Evolutionary conservation across 2,888 invertebrate species (phyloP).

Genomic region (Geotrupes spiniger): DNA sequence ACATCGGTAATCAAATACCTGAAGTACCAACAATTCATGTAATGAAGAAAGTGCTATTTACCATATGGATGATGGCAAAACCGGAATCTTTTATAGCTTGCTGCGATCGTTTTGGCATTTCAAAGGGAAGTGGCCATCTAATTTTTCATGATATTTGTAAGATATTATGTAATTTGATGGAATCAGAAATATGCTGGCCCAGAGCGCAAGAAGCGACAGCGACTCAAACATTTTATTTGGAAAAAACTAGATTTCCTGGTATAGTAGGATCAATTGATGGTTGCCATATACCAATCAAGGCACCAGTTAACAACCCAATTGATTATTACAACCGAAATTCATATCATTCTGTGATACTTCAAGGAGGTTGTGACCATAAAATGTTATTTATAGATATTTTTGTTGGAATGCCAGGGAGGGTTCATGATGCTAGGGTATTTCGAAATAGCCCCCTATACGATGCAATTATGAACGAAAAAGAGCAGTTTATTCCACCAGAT

Average conservation of each 20-base stretch:
- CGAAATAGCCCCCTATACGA: constrained; percentile 17
- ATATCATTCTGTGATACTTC: neutral
- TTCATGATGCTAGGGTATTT: constrained; percentile 23
- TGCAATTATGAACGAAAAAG: neutral
- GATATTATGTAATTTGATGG: constrained; percentile 2
- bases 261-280: constrained; percentile 8
- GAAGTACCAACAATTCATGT: too few species aligned
- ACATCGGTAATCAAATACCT: too few species aligned
- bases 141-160: too few species aligned
- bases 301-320: constrained; percentile 1
- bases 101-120: too few species aligned
- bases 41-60: too few species aligned
- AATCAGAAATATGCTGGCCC: constrained; percentile 3
- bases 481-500: constrained; percentile 6
- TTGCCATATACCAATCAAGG: constrained; percentile 7
- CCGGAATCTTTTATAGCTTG: too few species aligned
- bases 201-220: neutral
- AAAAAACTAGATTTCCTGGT: constrained; percentile 5
- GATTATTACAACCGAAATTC: constrained; percentile 4
- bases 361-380: too few species aligned
- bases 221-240: neutral
- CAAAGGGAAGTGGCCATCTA: too few species aligned
- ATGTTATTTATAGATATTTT: too few species aligned
- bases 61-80: too few species aligned
- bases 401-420: neutral